Base-by-base conservation (phyloP, 2,888 invertebrate species). In the Crossocerus cetratus region DNA sequence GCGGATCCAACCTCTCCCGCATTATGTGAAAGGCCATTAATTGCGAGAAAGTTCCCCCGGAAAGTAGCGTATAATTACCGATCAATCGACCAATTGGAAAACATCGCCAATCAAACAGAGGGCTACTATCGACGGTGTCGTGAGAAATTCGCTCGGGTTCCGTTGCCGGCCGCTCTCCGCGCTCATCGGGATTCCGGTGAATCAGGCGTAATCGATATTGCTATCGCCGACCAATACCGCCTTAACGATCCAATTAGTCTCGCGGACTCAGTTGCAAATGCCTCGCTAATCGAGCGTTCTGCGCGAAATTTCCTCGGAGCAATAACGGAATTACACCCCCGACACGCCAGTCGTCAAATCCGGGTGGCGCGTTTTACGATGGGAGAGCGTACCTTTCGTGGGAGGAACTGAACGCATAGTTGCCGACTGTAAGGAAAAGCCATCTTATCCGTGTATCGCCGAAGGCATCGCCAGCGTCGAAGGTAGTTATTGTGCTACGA, bases 171-270 rank as follows among this genome's bases (percentile, higher is more conserved):
- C 23, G 23, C 23, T 32, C 23, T 2, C 23, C 42, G 44, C 49
- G 8, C 43, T 57, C 63, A 49, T 53, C 8, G 23, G 62, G 62
- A 21, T 16, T n/a, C 55, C 63, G 45, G 56, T 67, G 60, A 74
- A 73, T 72, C 73, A 59, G 23, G 23, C 71, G 65, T 63, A 72
- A 72, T 72, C 67, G 67, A 63, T 73, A 73, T 64, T 67, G 74
- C 66, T 64, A 67, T 60, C 60, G 43, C 53, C 53, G 42, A 32
- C 59, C 66, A 72, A 74, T 55, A n/a, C 21, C 63, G 22, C 59
- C 59, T 53, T 66, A 60, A 59, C 62, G 54, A 42, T 58, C 57
- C 62, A 62, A 71, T 73, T 59, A 66, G 20, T 60, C 23, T 54
- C 21, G 8, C 8, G 21, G 43, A 20, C 42, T 3, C 21, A 18